Base-by-base conservation (phyloP, 2,113 vertebrate genomes). In the Dicrurus megarhynchus region DNA sequence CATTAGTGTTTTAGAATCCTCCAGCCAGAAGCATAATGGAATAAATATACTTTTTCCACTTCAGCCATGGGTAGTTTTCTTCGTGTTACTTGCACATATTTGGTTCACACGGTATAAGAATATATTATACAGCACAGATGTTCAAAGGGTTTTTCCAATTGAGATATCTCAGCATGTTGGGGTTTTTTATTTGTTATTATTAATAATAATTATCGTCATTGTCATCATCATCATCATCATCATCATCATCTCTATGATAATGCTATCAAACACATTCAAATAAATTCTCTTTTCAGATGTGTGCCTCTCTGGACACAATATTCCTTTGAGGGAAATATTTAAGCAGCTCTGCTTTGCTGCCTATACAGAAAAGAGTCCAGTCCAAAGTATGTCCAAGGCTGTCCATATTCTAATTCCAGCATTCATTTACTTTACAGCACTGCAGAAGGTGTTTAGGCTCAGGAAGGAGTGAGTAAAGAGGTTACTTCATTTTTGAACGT, bases 41-140 rank as follows among this genome's bases (percentile, higher is more conserved):
- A 68, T 44, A 46, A 33, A 52, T 52, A 21, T 27, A 27, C 14
- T 44, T 55, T 65, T 57, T 52, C 46, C 37, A 22, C 3, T 68
- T 52, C 18, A 37, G 37, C 11, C 5, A 4, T 42, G 17, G 18
- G 18, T 44, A 50, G 17, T 15, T 1, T 0, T 42, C 35, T 50
- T 67, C 11, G 13, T 27, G 16, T 21, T 32, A 59, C 6, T 50
- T 27, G 11, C 7, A 27, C 26, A 2, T 35, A 32, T 50, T 68
- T 68, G 17, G 6, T 59, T 68, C 27, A 33, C 46, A 44, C 11
- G 44, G 4, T 18, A 13, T 32, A 53, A 44, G 30, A 67, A 33
- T 23, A 18, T 33, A 47, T 41, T 46, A 26, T 33, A 49, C 10
- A 76, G 1, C 24, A 50, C 17, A 65, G 37, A 28, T n/a, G 6